These are phyloP conservation scores for Aplochiton taeniatus DNA, from an alignment of 2,797 vertebrate genomes.

Conservation along the genomic window DNA sequence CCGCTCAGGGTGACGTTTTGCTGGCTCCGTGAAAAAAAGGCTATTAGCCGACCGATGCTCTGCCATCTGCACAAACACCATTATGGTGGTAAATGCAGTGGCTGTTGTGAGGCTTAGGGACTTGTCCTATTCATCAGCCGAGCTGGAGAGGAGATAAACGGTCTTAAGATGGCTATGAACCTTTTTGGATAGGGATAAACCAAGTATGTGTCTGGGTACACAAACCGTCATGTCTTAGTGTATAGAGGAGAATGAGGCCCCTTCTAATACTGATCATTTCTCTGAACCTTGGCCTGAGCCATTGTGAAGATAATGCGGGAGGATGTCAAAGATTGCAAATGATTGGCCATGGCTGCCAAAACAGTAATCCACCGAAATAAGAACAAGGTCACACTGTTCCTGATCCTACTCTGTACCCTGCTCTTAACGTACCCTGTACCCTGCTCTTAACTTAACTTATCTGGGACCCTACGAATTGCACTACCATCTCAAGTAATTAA, in stretches of 20 bases:
- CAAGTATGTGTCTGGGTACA: not conserved
- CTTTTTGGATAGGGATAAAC: conserved; percentile 46
- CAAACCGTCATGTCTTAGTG: not conserved
- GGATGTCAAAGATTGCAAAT: conserved; percentile 52
- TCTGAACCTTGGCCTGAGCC: conserved; percentile 60
- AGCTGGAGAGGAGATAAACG: conserved; percentile 63
- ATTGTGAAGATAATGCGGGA: conserved; percentile 56
- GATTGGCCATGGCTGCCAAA: conserved; percentile 63
- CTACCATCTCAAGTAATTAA: too few species aligned
- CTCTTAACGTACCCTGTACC: not conserved
- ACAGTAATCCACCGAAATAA: conserved; percentile 51
- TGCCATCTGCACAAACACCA: conserved; percentile 64
- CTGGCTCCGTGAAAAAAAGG: conserved; percentile 62
- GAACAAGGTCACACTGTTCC: conserved; percentile 51
- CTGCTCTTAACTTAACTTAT: too few species aligned
- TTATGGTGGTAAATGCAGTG: conserved; percentile 61
- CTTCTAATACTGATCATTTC: conserved; percentile 52
- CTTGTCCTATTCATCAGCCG: conserved; percentile 52
- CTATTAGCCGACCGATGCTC: conserved; percentile 50
- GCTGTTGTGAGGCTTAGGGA: conserved; percentile 51
- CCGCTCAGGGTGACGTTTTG: conserved; percentile 39
- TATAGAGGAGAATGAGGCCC: not conserved
- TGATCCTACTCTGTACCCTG: conserved; percentile 11
- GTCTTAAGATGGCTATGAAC: conserved; percentile 58
- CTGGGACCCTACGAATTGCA: too few species aligned